Conservation (phyloP, 2,888 invertebrate genomes). For the Leucania comma region DNA sequence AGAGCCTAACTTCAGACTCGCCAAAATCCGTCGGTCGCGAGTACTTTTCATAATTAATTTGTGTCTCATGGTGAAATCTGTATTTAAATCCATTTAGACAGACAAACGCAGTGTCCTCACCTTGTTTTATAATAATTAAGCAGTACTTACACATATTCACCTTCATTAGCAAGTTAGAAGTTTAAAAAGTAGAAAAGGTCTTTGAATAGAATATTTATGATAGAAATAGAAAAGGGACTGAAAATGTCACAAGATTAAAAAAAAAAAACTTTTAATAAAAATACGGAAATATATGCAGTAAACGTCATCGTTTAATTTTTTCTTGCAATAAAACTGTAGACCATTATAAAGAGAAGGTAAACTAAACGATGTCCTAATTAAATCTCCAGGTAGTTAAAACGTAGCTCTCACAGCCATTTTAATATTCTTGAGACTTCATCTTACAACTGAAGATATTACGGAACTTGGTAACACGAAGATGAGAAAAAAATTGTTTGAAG, state of each 20-base stretch:
- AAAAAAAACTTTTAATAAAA: constrained; percentile 19
- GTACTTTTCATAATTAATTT: too few relatives aligned
- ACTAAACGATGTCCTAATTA: constrained; percentile 54
- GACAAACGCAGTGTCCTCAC: too few relatives aligned
- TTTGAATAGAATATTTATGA: constrained; percentile 11
- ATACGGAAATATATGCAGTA: neutral
- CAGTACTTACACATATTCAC: too few relatives aligned
- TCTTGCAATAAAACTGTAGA: constrained; percentile 24
- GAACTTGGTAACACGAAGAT: constrained; percentile 10
- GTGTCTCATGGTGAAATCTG: too few relatives aligned
- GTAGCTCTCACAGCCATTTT: constrained; percentile 22
- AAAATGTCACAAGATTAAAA: constrained; percentile 14
- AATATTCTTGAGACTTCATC: constrained; percentile 40
- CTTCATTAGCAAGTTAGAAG: too few relatives aligned
- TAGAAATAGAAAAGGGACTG: neutral
- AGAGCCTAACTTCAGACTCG: too few relatives aligned
- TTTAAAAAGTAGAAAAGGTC: neutral
- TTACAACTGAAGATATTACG: neutral
- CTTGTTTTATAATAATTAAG: too few relatives aligned
- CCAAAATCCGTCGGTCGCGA: too few relatives aligned
- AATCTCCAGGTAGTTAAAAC: constrained; percentile 36
- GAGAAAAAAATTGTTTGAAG: neutral
- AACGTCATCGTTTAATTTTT: neutral
- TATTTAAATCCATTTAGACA: too few relatives aligned
- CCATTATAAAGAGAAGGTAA: constrained; percentile 12